Evolutionary conservation across 1,140 invertebrate species (phyloP).

Genomic region (Calephelis nemesis): DNA sequence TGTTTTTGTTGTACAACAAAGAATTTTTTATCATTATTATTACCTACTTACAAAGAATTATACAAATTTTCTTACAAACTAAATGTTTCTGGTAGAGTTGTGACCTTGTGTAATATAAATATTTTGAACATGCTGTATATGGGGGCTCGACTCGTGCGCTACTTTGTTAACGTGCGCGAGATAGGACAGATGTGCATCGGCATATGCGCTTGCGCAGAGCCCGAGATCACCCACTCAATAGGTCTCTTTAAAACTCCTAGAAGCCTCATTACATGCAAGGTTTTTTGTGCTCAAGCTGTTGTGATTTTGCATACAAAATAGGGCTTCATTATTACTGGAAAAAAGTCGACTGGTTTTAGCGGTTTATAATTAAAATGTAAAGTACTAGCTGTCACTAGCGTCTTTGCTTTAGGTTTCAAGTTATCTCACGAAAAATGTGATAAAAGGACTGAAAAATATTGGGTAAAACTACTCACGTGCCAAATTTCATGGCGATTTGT

Average conservation of each 20-base stretch:
- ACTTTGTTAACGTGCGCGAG: conserved; percentile 48
- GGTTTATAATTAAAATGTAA: too few species aligned
- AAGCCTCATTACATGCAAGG: conserved; percentile 11
- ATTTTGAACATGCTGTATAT: conserved; percentile 38
- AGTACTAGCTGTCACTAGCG: too few species aligned
- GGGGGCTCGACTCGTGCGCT: conserved; percentile 44
- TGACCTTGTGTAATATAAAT: background rate
- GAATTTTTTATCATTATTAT: too few species aligned
- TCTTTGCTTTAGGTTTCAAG: too few species aligned
- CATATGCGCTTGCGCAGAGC: conserved; percentile 45
- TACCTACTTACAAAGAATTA: too few species aligned
- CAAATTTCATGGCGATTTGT: too few species aligned
- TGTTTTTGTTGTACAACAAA: too few species aligned
- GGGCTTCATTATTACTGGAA: background rate
- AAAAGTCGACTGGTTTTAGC: too few species aligned
- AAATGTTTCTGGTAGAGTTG: background rate
- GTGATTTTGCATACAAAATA: conserved; percentile 6
- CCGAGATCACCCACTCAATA: conserved; percentile 27
- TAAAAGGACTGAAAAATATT: too few species aligned
- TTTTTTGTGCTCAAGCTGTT: background rate
- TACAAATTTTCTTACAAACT: too few species aligned
- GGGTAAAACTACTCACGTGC: too few species aligned
- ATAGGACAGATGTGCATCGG: conserved; percentile 55
- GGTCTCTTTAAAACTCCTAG: conserved; percentile 16
- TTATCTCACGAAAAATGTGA: too few species aligned